Conservation (phyloP, 2,113 vertebrate species). For the Steatornis caripensis region DNA sequence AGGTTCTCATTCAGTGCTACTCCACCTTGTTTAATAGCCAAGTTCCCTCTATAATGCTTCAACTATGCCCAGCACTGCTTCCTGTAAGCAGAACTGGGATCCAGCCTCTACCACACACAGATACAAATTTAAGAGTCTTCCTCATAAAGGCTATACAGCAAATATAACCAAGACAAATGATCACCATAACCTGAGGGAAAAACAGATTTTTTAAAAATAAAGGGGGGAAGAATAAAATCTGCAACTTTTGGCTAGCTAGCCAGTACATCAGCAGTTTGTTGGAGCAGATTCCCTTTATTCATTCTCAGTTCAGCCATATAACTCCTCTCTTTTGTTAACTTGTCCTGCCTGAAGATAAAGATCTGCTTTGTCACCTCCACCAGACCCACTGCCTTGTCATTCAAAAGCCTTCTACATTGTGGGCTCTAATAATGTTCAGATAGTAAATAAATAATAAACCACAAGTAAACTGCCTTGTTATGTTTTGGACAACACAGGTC, state of each 20-base stretch:
- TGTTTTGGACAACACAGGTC: not conserved
- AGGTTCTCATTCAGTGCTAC: not conserved
- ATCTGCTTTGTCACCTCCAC: not conserved
- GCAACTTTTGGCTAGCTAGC: not conserved
- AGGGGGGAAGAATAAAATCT: not conserved
- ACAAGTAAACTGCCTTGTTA: not conserved
- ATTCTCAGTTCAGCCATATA: not conserved
- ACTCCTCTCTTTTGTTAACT: not conserved
- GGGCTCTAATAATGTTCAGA: not conserved
- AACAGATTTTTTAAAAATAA: not conserved
- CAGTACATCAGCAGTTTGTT: not conserved
- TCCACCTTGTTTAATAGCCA: not conserved
- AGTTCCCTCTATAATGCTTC: not conserved
- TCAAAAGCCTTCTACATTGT: not conserved
- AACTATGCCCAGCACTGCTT: not conserved
- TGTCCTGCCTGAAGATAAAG: not conserved
- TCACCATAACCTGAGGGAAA: not conserved
- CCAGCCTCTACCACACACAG: not conserved
- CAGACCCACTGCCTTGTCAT: not conserved
- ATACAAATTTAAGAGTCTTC: not conserved
- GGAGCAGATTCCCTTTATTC: not conserved
- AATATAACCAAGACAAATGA: not conserved
- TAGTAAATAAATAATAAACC: not conserved
- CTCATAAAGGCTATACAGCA: not conserved
- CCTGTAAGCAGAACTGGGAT: not conserved